Evolutionary conservation across 1,140 invertebrate genomes (phyloP), one percentile per base, ranked within the genome.

Genomic region (Leptinotarsa defecta): DNA sequence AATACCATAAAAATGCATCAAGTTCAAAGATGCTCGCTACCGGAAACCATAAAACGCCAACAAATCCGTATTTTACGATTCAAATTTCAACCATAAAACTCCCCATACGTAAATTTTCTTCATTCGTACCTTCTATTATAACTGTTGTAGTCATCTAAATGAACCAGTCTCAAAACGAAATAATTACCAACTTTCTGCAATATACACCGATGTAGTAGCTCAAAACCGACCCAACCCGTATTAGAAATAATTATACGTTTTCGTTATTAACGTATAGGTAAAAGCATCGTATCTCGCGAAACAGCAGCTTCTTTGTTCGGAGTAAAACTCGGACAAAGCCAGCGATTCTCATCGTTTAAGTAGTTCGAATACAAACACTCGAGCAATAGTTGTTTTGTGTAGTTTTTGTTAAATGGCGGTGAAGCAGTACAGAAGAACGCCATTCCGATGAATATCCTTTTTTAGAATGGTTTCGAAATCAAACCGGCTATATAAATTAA

Each of bases 341-440:
- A 57, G 17, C 52, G 52, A 57, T 19, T 57, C 13, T 17, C 52
- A 57, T 57, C 52, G 52, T 57, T 57, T 6, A 57, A 57, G 15
- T 57, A 57, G 52, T 57, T 57, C 15, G 52, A 57, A 57, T 57
- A 57, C 52, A 57, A 57, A 57, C 52, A 57, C 52, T 57, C 13
- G 52, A 19, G 52, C 52, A 57, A 57, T 57, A 57, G 52, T 57
- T 57, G 52, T 57, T 57, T 57, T 57, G 52, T 57, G 52, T 15
- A 57, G 15, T 57, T 57, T 57, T 57, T 57, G 52, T 57, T 13
- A 1, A 57, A 57, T 43, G 52, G n/a, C 52, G 52, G 52, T 13
- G 52, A 57, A 15, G 52, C n/a, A 57, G 52, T 15, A 57, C 13
- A 57, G 52, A 57, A 57, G 52, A 57, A 17, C 52, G 17, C 13